Base-by-base conservation (phyloP, 1,140 invertebrate species). In the Cotesia typhae region DNA sequence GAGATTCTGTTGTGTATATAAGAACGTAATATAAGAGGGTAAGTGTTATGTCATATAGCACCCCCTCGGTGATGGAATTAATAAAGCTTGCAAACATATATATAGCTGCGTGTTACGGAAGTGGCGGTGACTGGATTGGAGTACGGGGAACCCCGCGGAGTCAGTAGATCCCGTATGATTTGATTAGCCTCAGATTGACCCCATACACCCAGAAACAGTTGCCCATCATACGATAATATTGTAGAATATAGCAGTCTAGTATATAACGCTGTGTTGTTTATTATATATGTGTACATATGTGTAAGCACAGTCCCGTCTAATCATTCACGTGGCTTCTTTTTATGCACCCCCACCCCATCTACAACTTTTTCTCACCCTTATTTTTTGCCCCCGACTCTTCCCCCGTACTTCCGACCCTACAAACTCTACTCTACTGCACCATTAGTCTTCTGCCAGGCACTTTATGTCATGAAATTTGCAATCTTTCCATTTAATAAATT, bases 181-280 rank as follows among this genome's bases (percentile, higher is more conserved):
- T 86, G 85, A 87, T 87, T 87, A 87, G 85, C 85, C 85, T 86
- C 85, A 87, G 85, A 87, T 87, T 87, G 85, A 86, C 85, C 85
- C 84, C 81, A 80, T 76, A 75, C 67, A 53, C 17, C 10, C n/a
- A 35, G 37, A 20, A 74, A 67, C 77, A 74, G 79, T 79, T 80
- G 77, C 65, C 67, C 69, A 37, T 52, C 64, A 52, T 66, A 73
- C 71, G 63, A 47, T 68, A 69, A 63, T 69, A 6, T 37, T 28
- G 1, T 28, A 28, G 28, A 28, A 28, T 28, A 28, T 28, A 28
- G n/a, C 53, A 57, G 53, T 57, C 53, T 57, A 14, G 9, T 57
- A 57, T 57, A 57, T 57, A 57, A 14, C 53, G n/a, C 53, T 57
- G n/a, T 20, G 41, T 10, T 47, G 41, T 57, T 12, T 6, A 17